Base-by-base conservation (phyloP, 2,888 invertebrate species). In the Trissolcus brochymenae region DNA sequence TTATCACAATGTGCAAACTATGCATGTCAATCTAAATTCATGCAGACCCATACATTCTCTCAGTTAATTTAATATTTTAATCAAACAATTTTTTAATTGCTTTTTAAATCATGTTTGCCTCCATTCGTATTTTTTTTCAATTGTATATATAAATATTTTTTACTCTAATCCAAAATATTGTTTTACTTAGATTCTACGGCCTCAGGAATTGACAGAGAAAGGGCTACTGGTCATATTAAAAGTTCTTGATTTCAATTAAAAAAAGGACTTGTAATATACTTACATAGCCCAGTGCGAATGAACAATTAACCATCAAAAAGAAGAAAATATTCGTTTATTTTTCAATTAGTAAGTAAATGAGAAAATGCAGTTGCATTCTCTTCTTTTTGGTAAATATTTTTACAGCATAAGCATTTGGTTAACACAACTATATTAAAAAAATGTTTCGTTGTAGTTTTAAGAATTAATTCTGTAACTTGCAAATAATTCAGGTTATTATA, bases 151-250 rank as follows among this genome's bases (percentile, higher is more conserved):
- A 66, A 62, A 73, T 73, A 61, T 51, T 19, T 55, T 41, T 46
- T 59, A 61, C 49, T 80, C 68, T 80, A 82, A 71, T 82, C 81
- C 81, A 83, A 82, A 84, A 84, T 84, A 83, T 83, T 81, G 66
- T 80, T 81, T 79, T 67, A 74, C 80, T 80, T 80, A 73, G 29
- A 79, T 78, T 79, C 81, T 77, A 73, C 71, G 51, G 50, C 59
- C 25, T 49, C 59, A 59, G 40, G 67, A 77, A 77, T 73, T 73
- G 76, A 71, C 76, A 66, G 67, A 67, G 61, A 62, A 51, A 76
- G 25, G 56, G 60, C 65, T 17, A 60, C 29, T 29, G 53, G 11
- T 29, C 46, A 50, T 41, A 61, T 56, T 40, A 11, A 46, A 62
- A 53, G 25, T 16, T 51, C 17, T 53, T 16, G 14, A 19, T 51